Base-by-base conservation (phyloP, 2,888 invertebrate species). In the Synanthedon andrenaeformis region DNA sequence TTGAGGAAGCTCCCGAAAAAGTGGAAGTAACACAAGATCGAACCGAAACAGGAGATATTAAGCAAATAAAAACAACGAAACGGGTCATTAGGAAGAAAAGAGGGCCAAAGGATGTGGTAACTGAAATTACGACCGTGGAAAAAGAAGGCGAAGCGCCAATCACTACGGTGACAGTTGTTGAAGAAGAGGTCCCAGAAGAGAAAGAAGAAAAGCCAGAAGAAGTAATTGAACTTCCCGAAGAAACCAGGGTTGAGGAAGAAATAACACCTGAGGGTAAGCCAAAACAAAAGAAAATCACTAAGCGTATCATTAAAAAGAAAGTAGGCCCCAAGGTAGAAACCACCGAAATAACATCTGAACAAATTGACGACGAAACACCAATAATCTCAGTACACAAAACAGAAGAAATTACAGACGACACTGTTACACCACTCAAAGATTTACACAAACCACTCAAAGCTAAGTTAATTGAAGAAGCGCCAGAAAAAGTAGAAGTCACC, bases 251-350 rank as follows among this genome's bases (percentile, higher is more conserved):
- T 19, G 19, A 19, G 3, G 19, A 19, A 19, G 19, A 19, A 19
- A 3, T 19, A 19, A 19, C 19, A 19, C 3, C 19, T 3, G 19
- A 19, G 0, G 19, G 17, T 17, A 17, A 17, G 17, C 17, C 17
- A 17, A 17, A 3, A 17, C 17, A n/a, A n/a, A 68, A 82, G 2
- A 53, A 74, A 53, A 60, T 66, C 14, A 64, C 58, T 0, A 66
- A 61, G 12, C 78, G 80, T 54, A 67, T 79, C 1, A 86, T 89
- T n/a, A 87, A 83, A 62, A 87, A 69, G 52, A 67, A 64, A 14
- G 60, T 62, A 49, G 70, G 70, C 59, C 55, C 69, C 14, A 59
- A 65, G 62, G 55, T 72, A 53, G 59, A 67, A 66, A 68, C 65
- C 4, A 73, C 87, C 4, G 54, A 76, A 55, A 63, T 78, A 65